Evolutionary conservation across 2,888 invertebrate species (phyloP), one percentile per base, ranked within the genome.

Genomic region (Drosophila lutescens): DNA sequence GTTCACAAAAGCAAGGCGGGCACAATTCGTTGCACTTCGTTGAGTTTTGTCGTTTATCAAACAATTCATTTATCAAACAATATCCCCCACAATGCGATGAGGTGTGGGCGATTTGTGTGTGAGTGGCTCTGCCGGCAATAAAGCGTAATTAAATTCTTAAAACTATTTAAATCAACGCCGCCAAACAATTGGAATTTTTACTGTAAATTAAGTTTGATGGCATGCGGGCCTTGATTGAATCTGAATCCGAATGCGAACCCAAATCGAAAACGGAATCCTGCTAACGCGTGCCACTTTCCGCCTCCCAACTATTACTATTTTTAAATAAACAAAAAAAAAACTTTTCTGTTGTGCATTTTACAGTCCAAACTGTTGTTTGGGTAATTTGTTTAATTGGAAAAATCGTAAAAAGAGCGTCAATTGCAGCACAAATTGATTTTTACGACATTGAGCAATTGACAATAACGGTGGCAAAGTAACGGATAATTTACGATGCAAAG

Each of bases 371-470:
- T 66, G 71, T 47, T 74, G 71, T 85, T 85, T 66, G 73, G 56
- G 58, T 73, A 89, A 88, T 86, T 86, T 88, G 77, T 84, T 88
- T 84, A 86, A 89, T 88, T 86, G 89, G 88, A 86, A 71, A 88
- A 89, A 86, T 86, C 88, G 81, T 88, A 89, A 88, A 88, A 89
- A 60, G 55, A 59, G 49, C 17, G 44, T 71, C 44, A 56, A 70
- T 68, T 55, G 43, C 46, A 38, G 44, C 78, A 59, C 77, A 78
- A 89, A 89, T 89, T 78, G 74, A 76, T 77, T 88, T 89, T 83
- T 86, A 88, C 90, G 85, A 72, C 82, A 60, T 75, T 49, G 54
- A 51, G 47, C 79, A 83, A 83, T 86, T 86, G 87, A 86, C 82
- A 83, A 84, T 86, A 80, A 80, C 84, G 76, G 65, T 51, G 53